phyloP scores from a whole-genome alignment of 2,888 invertebrate genomes.

The Molorchus minor region DNA sequence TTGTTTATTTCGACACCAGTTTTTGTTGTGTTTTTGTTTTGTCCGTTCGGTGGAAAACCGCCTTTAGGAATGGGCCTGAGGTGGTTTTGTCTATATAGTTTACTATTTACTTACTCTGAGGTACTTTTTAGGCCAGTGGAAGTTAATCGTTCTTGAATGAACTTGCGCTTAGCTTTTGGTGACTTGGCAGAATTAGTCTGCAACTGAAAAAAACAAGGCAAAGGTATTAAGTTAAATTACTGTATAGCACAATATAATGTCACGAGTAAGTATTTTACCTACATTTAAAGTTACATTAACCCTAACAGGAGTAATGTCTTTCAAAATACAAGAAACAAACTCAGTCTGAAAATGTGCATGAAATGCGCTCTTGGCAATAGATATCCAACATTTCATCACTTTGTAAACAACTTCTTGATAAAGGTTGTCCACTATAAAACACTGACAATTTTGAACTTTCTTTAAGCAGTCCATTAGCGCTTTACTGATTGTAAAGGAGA shows the following conservation, averaged over 20 bases:
- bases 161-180: conserved; percentile 40
- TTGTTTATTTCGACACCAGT: too few relatives aligned
- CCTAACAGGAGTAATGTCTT: conserved; percentile 42
- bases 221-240: not conserved
- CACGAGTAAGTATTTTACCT: conserved; percentile 14
- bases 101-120: conserved; percentile 7
- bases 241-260: not conserved
- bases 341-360: conserved; percentile 42
- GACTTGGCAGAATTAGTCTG: conserved; percentile 33
- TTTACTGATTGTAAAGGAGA: conserved; percentile 44
- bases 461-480: conserved; percentile 41
- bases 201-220: conserved; percentile 25
- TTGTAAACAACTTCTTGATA: conserved; percentile 42
- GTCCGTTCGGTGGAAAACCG: too few relatives aligned
- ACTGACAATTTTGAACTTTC: conserved; percentile 41
- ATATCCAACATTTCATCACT: conserved; percentile 39
- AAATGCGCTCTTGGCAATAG: conserved; percentile 37
- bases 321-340: conserved; percentile 40
- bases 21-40: too few relatives aligned
- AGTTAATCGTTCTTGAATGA: conserved; percentile 39
- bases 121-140: conserved; percentile 18
- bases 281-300: conserved; percentile 37
- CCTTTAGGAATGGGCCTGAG: too few relatives aligned
- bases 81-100: too few relatives aligned
- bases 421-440: conserved; percentile 39